A percentile compares a stretch with the other conserved stretches of the same genome.
Conservation (phyloP, 2,113 vertebrate genomes). For the Cnemophilus loriae region DNA sequence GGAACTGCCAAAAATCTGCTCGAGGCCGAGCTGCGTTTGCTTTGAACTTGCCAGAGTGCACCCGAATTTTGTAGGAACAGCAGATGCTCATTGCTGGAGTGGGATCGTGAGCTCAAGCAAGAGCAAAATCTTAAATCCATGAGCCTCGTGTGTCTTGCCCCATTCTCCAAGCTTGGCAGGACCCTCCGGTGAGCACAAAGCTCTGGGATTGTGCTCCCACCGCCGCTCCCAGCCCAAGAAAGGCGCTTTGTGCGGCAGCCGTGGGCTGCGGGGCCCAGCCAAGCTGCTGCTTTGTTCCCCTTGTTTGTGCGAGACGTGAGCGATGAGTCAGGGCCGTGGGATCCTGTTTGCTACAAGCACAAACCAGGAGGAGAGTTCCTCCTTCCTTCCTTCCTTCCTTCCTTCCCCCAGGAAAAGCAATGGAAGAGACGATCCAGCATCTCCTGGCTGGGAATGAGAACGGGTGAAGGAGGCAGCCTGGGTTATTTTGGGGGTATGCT, state of each 20-base stretch:
- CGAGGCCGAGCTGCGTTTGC: fast-evolving
- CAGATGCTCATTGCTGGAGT: not conserved
- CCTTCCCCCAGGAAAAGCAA: not conserved
- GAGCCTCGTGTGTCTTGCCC: fast-evolving
- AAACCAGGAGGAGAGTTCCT: not conserved
- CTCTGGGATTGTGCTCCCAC: not conserved
- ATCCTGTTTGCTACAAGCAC: not conserved
- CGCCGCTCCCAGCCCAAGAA: not conserved
- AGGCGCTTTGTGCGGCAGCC: not conserved
- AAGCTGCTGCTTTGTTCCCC: not conserved
- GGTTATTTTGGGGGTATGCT: fast-evolving
- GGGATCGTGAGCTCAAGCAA: fast-evolving
- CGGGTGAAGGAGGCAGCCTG: not conserved
- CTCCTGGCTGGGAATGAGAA: not conserved
- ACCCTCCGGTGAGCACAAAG: not conserved
- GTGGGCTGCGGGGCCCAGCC: not conserved
- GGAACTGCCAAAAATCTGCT: not conserved
- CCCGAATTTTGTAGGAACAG: fast-evolving
- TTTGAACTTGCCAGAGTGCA: not conserved
- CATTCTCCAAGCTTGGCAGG: fast-evolving
- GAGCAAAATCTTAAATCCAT: fast-evolving
- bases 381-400: not conserved
- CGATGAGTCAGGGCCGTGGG: conserved; percentile 35
- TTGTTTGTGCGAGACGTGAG: conserved; percentile 12
- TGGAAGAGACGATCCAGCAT: fast-evolving